Evolutionary conservation across 2,113 vertebrate genomes (phyloP).

Genomic region (Pyrgilauda ruficollis): DNA sequence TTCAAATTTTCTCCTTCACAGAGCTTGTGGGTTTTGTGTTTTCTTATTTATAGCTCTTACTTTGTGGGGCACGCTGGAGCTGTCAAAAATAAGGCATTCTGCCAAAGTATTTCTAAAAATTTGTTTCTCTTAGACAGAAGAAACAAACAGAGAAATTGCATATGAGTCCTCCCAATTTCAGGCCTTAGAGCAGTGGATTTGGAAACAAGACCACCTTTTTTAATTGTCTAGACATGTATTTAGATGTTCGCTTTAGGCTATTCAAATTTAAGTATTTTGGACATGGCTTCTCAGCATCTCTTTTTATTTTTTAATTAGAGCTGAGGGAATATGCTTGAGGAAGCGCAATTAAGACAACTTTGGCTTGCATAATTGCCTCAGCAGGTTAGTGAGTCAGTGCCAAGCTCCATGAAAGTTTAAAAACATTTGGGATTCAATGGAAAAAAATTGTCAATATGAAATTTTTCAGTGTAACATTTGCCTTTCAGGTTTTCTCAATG

Average conservation of each 20-base stretch:
- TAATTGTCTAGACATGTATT: slow-evolving; percentile 21
- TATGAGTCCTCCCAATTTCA: not conserved
- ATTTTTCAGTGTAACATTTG: not conserved
- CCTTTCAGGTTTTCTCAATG: not conserved
- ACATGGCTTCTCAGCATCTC: slow-evolving; percentile 14
- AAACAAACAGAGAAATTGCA: not conserved
- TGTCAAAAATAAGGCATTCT: not conserved
- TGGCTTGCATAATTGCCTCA: slow-evolving; percentile 51
- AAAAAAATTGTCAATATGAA: not conserved
- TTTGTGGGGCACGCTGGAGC: not conserved
- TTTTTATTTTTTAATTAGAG: slow-evolving; percentile 60
- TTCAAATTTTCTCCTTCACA: not conserved
- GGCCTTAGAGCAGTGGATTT: not conserved
- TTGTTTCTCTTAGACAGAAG: not conserved
- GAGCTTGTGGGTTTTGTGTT: not conserved
- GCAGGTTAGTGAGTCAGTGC: slow-evolving; percentile 48
- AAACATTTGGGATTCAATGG: slow-evolving; percentile 19
- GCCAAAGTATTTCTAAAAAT: not conserved
- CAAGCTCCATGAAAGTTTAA: slow-evolving; percentile 53
- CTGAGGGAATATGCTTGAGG: slow-evolving; percentile 37
- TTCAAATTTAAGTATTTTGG: slow-evolving; percentile 42
- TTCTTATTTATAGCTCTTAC: not conserved
- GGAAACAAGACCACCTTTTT: slow-evolving; percentile 10
- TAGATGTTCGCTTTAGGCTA: slow-evolving; percentile 37
- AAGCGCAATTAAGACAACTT: slow-evolving; percentile 52